These are phyloP conservation scores for Xiphophorus hellerii DNA, from an alignment of 2,113 vertebrate genomes.

Conservation along the genomic window DNA sequence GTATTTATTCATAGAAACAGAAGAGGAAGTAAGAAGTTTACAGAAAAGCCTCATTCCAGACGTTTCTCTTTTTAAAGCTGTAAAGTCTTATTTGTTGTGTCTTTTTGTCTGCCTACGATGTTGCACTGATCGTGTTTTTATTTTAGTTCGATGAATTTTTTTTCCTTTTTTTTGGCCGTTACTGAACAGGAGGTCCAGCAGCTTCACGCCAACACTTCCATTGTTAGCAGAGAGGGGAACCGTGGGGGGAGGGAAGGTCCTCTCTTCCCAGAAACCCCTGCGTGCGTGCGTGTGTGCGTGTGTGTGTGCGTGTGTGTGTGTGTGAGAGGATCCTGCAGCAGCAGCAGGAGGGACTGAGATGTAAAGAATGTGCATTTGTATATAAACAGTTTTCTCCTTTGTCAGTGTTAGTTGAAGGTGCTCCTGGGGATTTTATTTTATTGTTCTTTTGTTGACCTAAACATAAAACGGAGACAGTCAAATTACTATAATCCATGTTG, in stretches of 20 bases:
- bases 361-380: slow-evolving; percentile 96
- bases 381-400: slow-evolving; percentile 83
- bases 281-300: too few relatives aligned
- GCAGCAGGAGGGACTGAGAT: slow-evolving; percentile 78
- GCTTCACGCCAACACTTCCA: slow-evolving; percentile 76
- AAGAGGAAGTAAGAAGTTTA: slow-evolving; percentile 42
- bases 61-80: slow-evolving; percentile 49
- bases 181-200: slow-evolving; percentile 73
- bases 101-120: slow-evolving; percentile 77
- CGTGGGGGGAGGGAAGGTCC: slow-evolving; percentile 13
- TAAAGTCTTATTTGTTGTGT: slow-evolving; percentile 56
- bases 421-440: slow-evolving; percentile 67
- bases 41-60: slow-evolving; percentile 62
- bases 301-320: too few relatives aligned
- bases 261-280: slow-evolving; percentile 47
- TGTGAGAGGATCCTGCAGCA: neutral
- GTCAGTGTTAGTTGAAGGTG: slow-evolving; percentile 88
- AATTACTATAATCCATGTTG: slow-evolving; percentile 67
- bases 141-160: slow-evolving; percentile 1
- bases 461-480: slow-evolving; percentile 54
- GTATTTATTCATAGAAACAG: slow-evolving; percentile 69
- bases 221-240: slow-evolving; percentile 83
- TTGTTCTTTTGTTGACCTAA: slow-evolving; percentile 60
- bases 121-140: slow-evolving; percentile 86
- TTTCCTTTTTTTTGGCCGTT: slow-evolving; percentile 67